phyloP scores from a whole-genome alignment of 92 coral and sea anemone species.

The Umimayanthus kanabou region DNA sequence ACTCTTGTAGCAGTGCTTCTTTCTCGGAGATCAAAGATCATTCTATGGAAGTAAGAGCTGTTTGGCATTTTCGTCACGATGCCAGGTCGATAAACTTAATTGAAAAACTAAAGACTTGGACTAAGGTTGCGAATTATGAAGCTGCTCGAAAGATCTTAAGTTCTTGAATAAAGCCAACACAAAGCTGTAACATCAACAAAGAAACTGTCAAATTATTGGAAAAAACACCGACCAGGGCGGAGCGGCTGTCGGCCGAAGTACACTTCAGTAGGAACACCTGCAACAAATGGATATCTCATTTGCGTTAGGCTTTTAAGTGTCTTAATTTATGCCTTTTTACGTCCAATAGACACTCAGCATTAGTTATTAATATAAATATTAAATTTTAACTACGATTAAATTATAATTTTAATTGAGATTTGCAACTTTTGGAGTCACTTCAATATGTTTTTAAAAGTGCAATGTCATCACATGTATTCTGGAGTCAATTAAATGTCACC shows the following conservation, averaged over 20 bases:
- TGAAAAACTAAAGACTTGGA: not conserved
- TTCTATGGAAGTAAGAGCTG: not conserved
- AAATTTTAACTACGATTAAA: too few relatives aligned
- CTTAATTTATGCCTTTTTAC: not conserved
- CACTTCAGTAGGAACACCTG: not conserved
- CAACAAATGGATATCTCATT: not conserved
- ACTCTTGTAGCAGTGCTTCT: not conserved
- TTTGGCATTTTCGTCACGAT: constrained; percentile 9
- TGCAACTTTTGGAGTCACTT: not conserved
- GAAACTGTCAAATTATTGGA: not conserved
- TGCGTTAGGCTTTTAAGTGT: not conserved
- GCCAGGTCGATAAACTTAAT: not conserved
- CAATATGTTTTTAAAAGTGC: not conserved
- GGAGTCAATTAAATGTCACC: not conserved
- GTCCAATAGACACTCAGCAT: not conserved
- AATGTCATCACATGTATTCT: too few relatives aligned
- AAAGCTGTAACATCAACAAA: not conserved
- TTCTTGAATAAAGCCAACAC: not conserved
- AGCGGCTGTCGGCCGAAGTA: not conserved
- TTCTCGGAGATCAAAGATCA: constrained; percentile 15
- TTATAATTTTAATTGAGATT: not conserved
- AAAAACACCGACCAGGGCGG: not conserved
- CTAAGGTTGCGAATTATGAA: not conserved
- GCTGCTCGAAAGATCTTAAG: not conserved
- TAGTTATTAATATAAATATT: too few relatives aligned